Evolutionary conservation across 2,888 invertebrate genomes (phyloP).

Genomic region (Lasioglossum zephyrum): DNA sequence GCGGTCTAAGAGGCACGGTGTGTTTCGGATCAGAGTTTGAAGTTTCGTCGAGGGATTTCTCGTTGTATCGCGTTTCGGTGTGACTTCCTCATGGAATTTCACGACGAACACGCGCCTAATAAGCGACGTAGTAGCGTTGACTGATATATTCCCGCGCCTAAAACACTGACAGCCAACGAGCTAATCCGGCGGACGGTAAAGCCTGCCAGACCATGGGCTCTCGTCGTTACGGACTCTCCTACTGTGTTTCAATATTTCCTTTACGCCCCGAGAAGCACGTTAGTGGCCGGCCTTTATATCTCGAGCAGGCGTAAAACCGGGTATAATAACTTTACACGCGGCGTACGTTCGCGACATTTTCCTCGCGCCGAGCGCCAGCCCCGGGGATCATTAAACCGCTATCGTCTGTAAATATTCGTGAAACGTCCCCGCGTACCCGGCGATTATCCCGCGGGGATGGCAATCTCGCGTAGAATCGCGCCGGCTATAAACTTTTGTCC

Average conservation of each 20-base stretch:
- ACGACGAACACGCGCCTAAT: slow-evolving; percentile 4
- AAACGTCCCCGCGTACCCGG: slow-evolving; percentile 19
- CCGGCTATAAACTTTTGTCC: slow-evolving; percentile 40
- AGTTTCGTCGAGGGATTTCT: background rate
- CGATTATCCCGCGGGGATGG: slow-evolving; percentile 41
- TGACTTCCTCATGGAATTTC: slow-evolving; percentile 13
- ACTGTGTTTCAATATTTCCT: slow-evolving; percentile 69
- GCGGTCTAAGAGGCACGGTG: background rate
- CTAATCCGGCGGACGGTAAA: slow-evolving; percentile 60
- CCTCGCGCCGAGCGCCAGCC: slow-evolving; percentile 36
- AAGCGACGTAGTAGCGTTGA: slow-evolving; percentile 37
- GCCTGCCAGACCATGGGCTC: slow-evolving; percentile 15
- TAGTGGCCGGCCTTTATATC: slow-evolving; percentile 64
- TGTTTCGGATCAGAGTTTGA: background rate
- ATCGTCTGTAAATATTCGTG: slow-evolving; percentile 52
- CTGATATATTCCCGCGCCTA: slow-evolving; percentile 46
- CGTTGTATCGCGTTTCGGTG: slow-evolving; percentile 12
- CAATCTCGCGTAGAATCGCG: background rate
- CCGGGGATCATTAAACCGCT: slow-evolving; percentile 55
- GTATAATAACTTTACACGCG: slow-evolving; percentile 58
- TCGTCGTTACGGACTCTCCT: slow-evolving; percentile 64
- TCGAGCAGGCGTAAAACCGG: slow-evolving; percentile 58
- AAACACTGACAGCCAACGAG: slow-evolving; percentile 42
- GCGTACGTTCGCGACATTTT: slow-evolving; percentile 47
- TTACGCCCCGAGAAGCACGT: slow-evolving; percentile 50